A percentile compares a stretch with the other conserved stretches of the same genome.
phyloP scores from a whole-genome alignment of 2,888 invertebrate species.

The Andrena camellia region DNA sequence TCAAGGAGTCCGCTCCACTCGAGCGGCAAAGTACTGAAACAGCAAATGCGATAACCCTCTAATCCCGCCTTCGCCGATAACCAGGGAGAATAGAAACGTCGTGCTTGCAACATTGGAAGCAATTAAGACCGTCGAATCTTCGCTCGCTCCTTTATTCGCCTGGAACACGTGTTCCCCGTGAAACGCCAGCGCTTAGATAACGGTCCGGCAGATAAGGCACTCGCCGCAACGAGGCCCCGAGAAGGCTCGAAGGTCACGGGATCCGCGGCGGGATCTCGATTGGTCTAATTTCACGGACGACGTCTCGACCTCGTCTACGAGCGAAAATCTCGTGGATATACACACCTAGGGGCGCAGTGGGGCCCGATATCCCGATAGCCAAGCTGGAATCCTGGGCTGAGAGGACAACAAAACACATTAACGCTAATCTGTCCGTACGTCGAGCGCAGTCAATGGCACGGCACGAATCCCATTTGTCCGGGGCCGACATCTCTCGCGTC shows the following conservation, averaged over 20 bases:
- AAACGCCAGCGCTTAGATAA: slow-evolving; percentile 28
- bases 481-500: slow-evolving; percentile 67
- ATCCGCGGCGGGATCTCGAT: slow-evolving; percentile 24
- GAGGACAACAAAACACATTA: slow-evolving; percentile 72
- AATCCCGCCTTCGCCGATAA: slow-evolving; percentile 36
- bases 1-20: not conserved
- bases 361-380: slow-evolving; percentile 59
- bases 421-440: slow-evolving; percentile 74
- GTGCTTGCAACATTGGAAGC: slow-evolving; percentile 35
- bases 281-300: slow-evolving; percentile 58
- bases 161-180: slow-evolving; percentile 17
- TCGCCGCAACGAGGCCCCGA: not conserved
- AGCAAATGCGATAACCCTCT: slow-evolving; percentile 44
- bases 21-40: slow-evolving; percentile 29
- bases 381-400: slow-evolving; percentile 30
- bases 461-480: slow-evolving; percentile 75
- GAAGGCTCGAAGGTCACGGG: slow-evolving; percentile 35
- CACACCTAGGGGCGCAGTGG: not conserved
- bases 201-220: slow-evolving; percentile 30
- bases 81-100: slow-evolving; percentile 31
- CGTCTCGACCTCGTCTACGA: slow-evolving; percentile 22
- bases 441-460: slow-evolving; percentile 71
- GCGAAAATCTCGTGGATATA: slow-evolving; percentile 29
- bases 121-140: slow-evolving; percentile 56
- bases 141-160: slow-evolving; percentile 11